A percentile compares a stretch with the other conserved stretches of the same genome.
These are phyloP conservation scores for Peromyscus aztecus DNA, from an alignment of 2,797 vertebrate genomes.

Conservation along the genomic window DNA sequence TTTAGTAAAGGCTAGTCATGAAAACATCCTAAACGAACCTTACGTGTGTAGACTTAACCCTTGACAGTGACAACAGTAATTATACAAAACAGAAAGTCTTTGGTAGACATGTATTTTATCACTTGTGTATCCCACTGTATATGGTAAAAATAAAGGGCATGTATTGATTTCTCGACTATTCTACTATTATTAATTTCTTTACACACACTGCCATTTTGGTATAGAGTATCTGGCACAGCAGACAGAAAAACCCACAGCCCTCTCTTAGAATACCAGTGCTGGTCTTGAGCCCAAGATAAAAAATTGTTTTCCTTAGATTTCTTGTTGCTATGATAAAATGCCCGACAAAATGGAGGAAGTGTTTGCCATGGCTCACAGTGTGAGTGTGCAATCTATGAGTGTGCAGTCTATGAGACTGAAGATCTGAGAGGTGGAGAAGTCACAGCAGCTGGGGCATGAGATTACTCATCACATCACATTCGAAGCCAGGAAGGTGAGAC, in stretches of 20 bases:
- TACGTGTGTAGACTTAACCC: neutral
- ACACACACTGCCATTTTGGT: neutral
- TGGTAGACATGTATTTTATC: neutral
- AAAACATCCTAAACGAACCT: neutral
- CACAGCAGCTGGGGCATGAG: neutral
- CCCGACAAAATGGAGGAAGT: neutral
- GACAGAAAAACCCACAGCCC: neutral
- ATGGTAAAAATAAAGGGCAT: neutral
- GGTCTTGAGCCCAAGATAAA: neutral
- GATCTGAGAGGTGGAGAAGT: neutral
- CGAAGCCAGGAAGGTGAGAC: neutral
- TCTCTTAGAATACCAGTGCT: neutral
- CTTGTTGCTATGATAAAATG: neutral
- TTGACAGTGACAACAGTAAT: neutral
- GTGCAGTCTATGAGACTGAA: neutral
- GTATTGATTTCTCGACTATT: neutral
- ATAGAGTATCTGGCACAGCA: neutral
- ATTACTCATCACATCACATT: neutral
- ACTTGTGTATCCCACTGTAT: neutral
- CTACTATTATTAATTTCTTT: neutral
- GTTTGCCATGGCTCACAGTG: neutral
- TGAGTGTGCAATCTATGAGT: neutral
- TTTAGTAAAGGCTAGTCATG: neutral
- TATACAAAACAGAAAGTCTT: neutral
- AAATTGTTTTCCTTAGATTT: neutral